Conservation (phyloP, 2,888 invertebrate species). For the Thera obeliscata region DNA sequence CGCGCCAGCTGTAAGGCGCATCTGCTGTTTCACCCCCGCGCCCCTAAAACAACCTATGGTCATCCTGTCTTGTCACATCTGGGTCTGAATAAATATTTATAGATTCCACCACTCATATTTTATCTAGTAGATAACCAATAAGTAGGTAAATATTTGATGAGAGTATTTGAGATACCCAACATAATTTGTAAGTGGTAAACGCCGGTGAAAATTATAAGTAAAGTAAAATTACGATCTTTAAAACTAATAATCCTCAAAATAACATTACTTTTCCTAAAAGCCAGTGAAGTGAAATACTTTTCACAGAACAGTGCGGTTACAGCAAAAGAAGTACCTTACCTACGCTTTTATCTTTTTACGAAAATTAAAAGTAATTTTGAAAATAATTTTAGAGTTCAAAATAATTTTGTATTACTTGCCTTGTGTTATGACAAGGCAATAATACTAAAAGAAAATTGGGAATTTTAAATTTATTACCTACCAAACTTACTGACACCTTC, state of each 20-base stretch:
- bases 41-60: slow-evolving; percentile 44
- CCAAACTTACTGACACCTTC: neutral
- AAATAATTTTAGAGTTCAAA: neutral
- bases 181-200: too few relatives aligned
- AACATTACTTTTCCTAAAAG: too few relatives aligned
- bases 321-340: neutral
- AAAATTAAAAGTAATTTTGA: neutral
- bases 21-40: slow-evolving; percentile 53
- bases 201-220: too few relatives aligned
- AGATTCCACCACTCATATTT: slow-evolving; percentile 8
- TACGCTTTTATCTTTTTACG: slow-evolving; percentile 18
- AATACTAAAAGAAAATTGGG: neutral
- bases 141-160: slow-evolving; percentile 17
- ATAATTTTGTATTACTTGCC: neutral
- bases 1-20: slow-evolving; percentile 57
- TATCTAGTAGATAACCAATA: slow-evolving; percentile 12
- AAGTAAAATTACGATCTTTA: too few relatives aligned
- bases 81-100: slow-evolving; percentile 32
- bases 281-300: neutral
- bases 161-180: neutral
- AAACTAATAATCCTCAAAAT: too few relatives aligned
- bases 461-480: neutral
- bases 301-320: neutral
- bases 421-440: neutral
- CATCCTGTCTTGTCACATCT: slow-evolving; percentile 47